Base-by-base conservation (phyloP, 2,888 invertebrate genomes). In the Icerya purchasi region DNA sequence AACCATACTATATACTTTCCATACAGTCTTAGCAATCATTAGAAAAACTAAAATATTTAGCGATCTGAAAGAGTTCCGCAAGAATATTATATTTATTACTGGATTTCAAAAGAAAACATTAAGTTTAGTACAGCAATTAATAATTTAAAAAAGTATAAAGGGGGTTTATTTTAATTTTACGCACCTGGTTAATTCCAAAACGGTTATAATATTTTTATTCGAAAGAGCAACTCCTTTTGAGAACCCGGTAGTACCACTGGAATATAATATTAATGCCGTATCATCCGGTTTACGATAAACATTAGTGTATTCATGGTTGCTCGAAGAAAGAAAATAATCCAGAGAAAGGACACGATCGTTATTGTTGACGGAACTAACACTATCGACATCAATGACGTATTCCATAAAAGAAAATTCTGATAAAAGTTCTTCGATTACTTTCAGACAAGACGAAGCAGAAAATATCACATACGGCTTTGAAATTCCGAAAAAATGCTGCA, bases 221-320 rank as follows among this genome's bases (percentile, higher is more conserved):
- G 82, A 79, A 53, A 86, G 71, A 78, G 80, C 79, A 1, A 86
- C 86, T 1, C 86, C 86, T 72, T 86, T 86, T 0, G 86, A 86
- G 67, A 84, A 75, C 1, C 88, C 87, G 0, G 86, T 88, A 0
- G 89, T 88, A 0, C 89, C 87, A 59, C 78, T 78, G n/a, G 78
- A 78, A 67, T 76, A 80, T 0, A 79, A 80, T 25, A 80, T 66
- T 1, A 75, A 64, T 0, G 73, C 73, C 0, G 73, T 60, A 36
- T 72, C 69, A 5, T 71, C 64, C 0, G 64, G 53, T 54, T 58
- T 36, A 8, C 36, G 36, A 36, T 36, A 14, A 36, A 36, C 14
- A 36, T 36, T 5, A 8, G 5, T 36, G 14, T 36, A 36, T 36
- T 36, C 8, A n/a, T n/a, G n/a, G n/a, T n/a, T n/a, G n/a, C n/a